These are phyloP conservation scores for Ceyx margarethae DNA, from an alignment of 2,113 vertebrate species.

Conservation along the genomic window DNA sequence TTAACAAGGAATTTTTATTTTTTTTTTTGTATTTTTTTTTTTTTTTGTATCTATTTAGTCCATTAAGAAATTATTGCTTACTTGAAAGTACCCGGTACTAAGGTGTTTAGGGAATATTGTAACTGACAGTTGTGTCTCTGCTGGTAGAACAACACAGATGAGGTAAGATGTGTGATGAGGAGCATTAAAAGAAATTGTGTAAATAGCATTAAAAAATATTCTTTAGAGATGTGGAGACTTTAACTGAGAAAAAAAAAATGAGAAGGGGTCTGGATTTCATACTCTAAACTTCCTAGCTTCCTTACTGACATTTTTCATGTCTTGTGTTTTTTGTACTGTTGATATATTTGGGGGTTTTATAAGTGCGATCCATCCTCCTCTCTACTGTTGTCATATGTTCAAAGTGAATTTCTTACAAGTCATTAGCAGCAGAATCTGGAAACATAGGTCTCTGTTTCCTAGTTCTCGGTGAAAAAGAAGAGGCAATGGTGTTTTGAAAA, in stretches of 20 bases:
- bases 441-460: not conserved
- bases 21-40: constrained; percentile 10
- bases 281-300: not conserved
- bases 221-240: not conserved
- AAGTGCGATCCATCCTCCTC: not conserved
- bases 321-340: not conserved
- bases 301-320: not conserved
- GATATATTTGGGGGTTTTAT: not conserved
- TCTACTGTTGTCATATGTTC: not conserved
- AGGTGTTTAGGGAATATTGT: not conserved
- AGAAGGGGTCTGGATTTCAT: not conserved
- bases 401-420: not conserved
- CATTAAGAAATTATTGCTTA: not conserved
- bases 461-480: not conserved
- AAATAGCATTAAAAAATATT: not conserved
- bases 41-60: not conserved
- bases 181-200: not conserved
- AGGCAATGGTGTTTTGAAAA: not conserved
- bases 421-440: not conserved
- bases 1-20: not conserved
- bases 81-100: not conserved
- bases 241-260: not conserved
- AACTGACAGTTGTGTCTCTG: not conserved
- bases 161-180: not conserved
- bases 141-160: not conserved